These are phyloP conservation scores for Drosophila algonquin DNA, from an alignment of 2,888 invertebrate species.

Conservation along the genomic window DNA sequence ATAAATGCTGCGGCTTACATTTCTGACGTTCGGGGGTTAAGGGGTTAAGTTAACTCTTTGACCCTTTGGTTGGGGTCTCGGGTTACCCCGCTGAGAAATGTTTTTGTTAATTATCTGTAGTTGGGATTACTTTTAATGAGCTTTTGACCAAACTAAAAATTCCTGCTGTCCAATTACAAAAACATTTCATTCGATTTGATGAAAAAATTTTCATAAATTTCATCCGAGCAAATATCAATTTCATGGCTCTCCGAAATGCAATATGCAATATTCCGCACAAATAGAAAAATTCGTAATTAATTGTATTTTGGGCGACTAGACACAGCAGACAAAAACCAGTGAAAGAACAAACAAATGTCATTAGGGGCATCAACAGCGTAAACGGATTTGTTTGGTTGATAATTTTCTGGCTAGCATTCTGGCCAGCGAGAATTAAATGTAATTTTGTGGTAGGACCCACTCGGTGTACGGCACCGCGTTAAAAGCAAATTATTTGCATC, in stretches of 20 bases:
- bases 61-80: background rate
- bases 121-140: background rate
- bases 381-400: slow-evolving; percentile 28
- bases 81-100: background rate
- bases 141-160: background rate
- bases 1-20: background rate
- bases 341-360: slow-evolving; percentile 22
- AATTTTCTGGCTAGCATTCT: slow-evolving; percentile 13
- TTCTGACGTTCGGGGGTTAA: background rate
- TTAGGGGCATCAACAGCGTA: slow-evolving; percentile 23
- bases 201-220: background rate
- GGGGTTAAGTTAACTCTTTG: background rate
- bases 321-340: background rate
- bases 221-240: background rate
- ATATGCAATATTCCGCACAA: background rate
- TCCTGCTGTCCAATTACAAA: background rate
- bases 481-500: slow-evolving; percentile 44
- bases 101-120: background rate
- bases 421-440: slow-evolving; percentile 36
- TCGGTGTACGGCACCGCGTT: slow-evolving; percentile 19
- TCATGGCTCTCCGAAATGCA: background rate
- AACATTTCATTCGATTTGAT: slow-evolving; percentile 3
- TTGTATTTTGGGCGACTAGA: slow-evolving; percentile 25
- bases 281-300: slow-evolving; percentile 25
- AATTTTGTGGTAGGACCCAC: slow-evolving; percentile 53